Conservation (phyloP, 2,113 vertebrate genomes). For the Vulpes vulpes region DNA sequence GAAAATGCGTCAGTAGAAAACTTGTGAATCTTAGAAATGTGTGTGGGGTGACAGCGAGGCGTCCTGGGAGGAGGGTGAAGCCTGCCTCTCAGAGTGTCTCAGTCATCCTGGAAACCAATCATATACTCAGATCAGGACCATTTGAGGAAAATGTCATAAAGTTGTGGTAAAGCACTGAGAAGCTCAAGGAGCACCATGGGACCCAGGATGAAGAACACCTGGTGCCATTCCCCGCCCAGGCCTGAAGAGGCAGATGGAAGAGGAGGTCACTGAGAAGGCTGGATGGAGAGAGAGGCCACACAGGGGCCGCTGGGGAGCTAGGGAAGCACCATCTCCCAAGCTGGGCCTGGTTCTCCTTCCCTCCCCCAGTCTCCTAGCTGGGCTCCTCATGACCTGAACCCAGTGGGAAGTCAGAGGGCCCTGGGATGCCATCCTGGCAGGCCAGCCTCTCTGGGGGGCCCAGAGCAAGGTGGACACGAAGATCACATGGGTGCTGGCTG, state of each 20-base stretch:
- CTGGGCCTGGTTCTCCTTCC: background rate
- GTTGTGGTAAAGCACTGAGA: rapidly evolving
- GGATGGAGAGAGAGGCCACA: rapidly evolving
- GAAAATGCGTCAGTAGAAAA: background rate
- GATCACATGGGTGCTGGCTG: too few species aligned
- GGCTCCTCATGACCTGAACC: background rate
- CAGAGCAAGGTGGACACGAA: too few species aligned
- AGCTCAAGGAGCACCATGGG: rapidly evolving
- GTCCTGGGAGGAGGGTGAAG: background rate
- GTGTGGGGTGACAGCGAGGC: background rate
- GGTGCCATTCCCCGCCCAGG: background rate
- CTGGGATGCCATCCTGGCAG: rapidly evolving
- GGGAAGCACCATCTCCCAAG: background rate
- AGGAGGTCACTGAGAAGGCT: background rate
- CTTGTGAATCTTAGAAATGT: background rate
- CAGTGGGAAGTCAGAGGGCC: background rate
- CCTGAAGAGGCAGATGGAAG: rapidly evolving
- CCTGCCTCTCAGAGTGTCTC: background rate
- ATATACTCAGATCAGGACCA: rapidly evolving
- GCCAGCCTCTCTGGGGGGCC: background rate
- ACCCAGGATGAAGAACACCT: background rate
- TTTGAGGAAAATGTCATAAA: background rate
- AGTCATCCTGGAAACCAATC: background rate
- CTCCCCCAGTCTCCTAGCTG: background rate
- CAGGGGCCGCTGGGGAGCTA: background rate